phyloP scores from a whole-genome alignment of 1,140 invertebrate species.

The Trachelipus rathkii region DNA sequence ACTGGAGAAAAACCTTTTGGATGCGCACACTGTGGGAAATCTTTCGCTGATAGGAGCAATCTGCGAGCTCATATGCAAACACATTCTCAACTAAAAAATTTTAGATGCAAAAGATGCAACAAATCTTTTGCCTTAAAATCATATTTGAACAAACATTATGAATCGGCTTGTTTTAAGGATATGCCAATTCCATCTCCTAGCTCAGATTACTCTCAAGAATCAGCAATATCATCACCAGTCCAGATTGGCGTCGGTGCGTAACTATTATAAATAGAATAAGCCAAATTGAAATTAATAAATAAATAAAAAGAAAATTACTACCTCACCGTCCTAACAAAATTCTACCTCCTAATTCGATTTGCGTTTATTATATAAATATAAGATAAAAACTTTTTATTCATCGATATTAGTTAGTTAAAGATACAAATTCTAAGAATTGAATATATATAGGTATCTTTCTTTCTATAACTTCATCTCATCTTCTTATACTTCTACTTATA shows the following conservation, averaged over 20 bases:
- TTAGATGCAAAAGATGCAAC: conserved; percentile 79
- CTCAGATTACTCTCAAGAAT: conserved; percentile 20
- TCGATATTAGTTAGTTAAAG: no score
- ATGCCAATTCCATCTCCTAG: conserved; percentile 38
- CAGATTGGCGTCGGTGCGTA: conserved; percentile 2
- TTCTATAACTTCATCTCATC: no score
- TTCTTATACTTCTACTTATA: no score
- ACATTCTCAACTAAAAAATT: conserved; percentile 86
- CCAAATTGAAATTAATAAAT: neutral
- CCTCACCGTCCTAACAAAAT: neutral
- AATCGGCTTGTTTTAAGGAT: conserved; percentile 75
- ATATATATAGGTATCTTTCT: no score
- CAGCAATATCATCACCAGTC: neutral
- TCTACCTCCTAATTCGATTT: neutral
- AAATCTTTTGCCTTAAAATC: conserved; percentile 94
- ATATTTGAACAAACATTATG: conserved; percentile 94
- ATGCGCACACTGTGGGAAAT: conserved; percentile 66
- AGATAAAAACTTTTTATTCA: no score
- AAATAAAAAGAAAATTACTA: no score
- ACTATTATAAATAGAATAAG: neutral
- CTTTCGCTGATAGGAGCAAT: conserved; percentile 74
- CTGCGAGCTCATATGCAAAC: conserved; percentile 98
- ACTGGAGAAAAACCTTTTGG: conserved; percentile 67
- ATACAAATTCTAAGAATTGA: no score
- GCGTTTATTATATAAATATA: neutral